Evolutionary conservation across 2,113 vertebrate genomes (phyloP).

Genomic region (Morphnarchus princeps): DNA sequence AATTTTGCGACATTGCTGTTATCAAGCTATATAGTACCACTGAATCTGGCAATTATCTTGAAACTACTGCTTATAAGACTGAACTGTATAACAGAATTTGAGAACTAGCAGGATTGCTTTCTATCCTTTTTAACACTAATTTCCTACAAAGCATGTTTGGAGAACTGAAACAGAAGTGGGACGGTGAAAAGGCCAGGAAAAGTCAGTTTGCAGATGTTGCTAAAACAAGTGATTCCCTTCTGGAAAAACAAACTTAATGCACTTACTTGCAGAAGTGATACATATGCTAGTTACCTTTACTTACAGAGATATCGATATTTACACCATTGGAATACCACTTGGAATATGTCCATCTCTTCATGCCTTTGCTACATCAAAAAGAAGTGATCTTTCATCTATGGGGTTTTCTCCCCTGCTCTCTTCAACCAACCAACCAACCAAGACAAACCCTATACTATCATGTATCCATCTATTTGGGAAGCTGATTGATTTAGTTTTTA

Average conservation of each 20-base stretch:
- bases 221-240: not conserved
- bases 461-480: not conserved
- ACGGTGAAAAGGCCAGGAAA: not conserved
- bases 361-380: not conserved
- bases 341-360: not conserved
- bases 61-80: not conserved
- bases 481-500: not conserved
- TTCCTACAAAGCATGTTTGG: accelerated
- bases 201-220: not conserved
- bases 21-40: not conserved
- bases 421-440: not conserved
- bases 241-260: not conserved
- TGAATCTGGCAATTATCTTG: not conserved
- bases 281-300: not conserved
- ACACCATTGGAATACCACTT: not conserved
- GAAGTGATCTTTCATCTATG: not conserved
- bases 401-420: accelerated
- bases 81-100: not conserved
- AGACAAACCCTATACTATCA: not conserved
- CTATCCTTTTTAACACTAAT: not conserved
- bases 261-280: not conserved
- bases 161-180: not conserved
- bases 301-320: not conserved
- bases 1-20: not conserved
- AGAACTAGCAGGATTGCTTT: not conserved